phyloP scores from a whole-genome alignment of 1,140 invertebrate species.

The Protaetia brevitarsis region DNA sequence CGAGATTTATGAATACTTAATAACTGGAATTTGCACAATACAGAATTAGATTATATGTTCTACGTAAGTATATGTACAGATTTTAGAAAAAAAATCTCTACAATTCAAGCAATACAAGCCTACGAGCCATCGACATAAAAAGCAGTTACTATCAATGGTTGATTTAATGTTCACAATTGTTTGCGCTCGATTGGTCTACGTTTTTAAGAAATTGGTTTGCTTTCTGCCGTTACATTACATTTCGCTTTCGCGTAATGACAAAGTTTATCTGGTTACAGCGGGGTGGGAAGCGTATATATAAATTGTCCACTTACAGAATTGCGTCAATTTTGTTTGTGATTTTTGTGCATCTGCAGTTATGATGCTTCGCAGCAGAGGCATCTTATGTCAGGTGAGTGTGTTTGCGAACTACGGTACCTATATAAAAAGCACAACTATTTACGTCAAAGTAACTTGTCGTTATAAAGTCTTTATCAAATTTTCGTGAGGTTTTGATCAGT shows the following conservation, averaged over 20 bases:
- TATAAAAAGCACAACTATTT: no score
- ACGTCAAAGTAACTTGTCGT: no score
- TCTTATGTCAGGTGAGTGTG: background rate
- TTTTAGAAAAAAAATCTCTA: background rate
- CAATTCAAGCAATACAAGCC: background rate
- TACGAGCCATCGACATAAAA: background rate
- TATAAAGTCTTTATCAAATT: no score
- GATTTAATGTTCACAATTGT: conserved; percentile 10
- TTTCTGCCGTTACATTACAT: conserved; percentile 2
- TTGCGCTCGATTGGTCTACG: background rate
- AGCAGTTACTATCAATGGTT: background rate
- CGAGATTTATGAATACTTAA: no score
- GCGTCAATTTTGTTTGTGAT: conserved; percentile 9
- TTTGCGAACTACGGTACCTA: no score
- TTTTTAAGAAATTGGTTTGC: conserved; percentile 15
- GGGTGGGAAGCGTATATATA: conserved; percentile 9
- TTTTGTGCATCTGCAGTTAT: conserved; percentile 2
- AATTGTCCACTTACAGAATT: background rate
- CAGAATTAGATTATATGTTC: no score
- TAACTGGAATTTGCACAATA: no score
- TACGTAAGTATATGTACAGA: no score
- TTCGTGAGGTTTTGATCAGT: no score
- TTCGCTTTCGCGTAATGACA: background rate
- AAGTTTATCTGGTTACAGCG: background rate
- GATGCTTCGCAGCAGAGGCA: background rate